These are phyloP conservation scores for Bombus picipes DNA, from an alignment of 1,140 invertebrate species.

Conservation along the genomic window DNA sequence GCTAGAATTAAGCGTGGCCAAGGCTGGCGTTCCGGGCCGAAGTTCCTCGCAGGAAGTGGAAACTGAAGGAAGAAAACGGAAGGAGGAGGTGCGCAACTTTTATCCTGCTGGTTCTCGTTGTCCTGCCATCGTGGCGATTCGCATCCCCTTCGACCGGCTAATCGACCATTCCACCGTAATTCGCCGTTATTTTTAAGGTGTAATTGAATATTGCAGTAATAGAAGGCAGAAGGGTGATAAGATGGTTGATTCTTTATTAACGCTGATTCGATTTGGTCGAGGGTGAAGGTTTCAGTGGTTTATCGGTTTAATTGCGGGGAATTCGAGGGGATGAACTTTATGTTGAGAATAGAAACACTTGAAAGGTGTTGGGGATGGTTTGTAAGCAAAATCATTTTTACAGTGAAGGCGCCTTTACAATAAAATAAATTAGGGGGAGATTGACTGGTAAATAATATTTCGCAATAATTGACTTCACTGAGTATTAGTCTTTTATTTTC, in stretches of 20 bases:
- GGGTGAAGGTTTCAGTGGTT: background rate
- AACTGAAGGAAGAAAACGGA: conserved; percentile 31
- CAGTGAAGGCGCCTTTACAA: too few species aligned
- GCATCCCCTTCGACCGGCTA: background rate
- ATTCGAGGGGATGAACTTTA: background rate
- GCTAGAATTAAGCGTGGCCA: conserved; percentile 75
- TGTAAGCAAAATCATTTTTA: too few species aligned
- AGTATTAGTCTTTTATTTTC: too few species aligned
- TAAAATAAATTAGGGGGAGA: too few species aligned
- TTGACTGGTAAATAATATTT: too few species aligned
- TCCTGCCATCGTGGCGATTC: background rate
- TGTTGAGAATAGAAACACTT: too few species aligned
- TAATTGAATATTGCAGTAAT: conserved; percentile 31
- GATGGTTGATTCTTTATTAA: background rate
- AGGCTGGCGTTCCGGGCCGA: conserved; percentile 45
- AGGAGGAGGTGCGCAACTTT: conserved; percentile 39
- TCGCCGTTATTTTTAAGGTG: conserved; percentile 22
- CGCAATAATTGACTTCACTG: too few species aligned
- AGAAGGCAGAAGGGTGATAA: background rate
- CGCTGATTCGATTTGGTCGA: background rate
- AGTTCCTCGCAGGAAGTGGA: conserved; percentile 26
- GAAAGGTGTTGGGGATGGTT: too few species aligned
- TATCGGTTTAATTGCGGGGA: conserved; percentile 11
- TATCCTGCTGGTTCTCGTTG: conserved; percentile 11
- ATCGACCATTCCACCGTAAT: conserved; percentile 42